Percentiles rank a stretch among this genome's conserved stretches.
Conservation (phyloP, 2,113 vertebrate species). For the Phrynosoma platyrhinos region DNA sequence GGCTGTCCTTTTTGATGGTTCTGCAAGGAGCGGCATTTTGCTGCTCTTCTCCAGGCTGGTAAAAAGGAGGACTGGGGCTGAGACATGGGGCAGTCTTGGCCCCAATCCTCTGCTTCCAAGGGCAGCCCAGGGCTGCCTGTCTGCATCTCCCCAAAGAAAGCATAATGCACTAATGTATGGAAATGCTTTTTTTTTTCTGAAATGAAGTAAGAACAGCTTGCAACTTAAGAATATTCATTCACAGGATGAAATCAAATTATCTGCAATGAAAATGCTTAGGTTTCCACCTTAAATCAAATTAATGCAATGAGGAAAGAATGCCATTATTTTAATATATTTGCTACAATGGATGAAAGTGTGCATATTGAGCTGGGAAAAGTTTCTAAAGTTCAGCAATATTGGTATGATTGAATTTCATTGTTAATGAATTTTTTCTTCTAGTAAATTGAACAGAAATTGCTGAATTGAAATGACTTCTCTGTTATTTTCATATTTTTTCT, state of each 20-base stretch:
- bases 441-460: slow-evolving; percentile 54
- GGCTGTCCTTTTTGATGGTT: no score
- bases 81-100: no score
- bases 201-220: slow-evolving; percentile 40
- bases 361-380: slow-evolving; percentile 47
- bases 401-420: slow-evolving; percentile 48
- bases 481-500: slow-evolving; percentile 34
- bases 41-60: no score
- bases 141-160: background rate
- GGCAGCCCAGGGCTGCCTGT: no score
- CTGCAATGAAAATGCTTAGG: slow-evolving; percentile 46
- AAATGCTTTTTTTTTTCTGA: slow-evolving; percentile 38
- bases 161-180: slow-evolving; percentile 46
- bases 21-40: no score
- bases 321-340: slow-evolving; percentile 55
- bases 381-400: slow-evolving; percentile 47
- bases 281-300: slow-evolving; percentile 54
- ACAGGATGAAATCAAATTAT: slow-evolving; percentile 51
- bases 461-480: slow-evolving; percentile 43
- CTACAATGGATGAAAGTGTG: slow-evolving; percentile 41
- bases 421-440: slow-evolving; percentile 36
- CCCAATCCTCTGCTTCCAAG: no score
- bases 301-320: slow-evolving; percentile 47
- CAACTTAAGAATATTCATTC: slow-evolving; percentile 33
- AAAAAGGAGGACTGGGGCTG: no score